Percentiles rank a stretch among this genome's conserved stretches.
phyloP scores from a whole-genome alignment of 2,888 invertebrate genomes.

The Brachyptera putata region DNA sequence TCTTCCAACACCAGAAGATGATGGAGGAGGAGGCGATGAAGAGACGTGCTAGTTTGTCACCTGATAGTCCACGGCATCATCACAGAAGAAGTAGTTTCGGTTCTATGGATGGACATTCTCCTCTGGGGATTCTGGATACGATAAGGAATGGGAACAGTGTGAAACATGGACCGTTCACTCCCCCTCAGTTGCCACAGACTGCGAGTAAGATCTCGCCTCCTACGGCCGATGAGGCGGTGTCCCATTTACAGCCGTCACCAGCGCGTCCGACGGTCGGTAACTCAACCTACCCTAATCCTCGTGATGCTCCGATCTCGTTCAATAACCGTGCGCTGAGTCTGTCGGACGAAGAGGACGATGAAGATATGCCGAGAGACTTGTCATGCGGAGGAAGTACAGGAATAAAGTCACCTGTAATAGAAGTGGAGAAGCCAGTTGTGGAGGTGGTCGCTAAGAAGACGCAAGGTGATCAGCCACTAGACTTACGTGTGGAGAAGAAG shows the following conservation, averaged over 20 bases:
- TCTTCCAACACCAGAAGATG: slow-evolving; percentile 46
- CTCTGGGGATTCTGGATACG: neutral
- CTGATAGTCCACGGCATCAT: slow-evolving; percentile 43
- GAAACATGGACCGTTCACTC: slow-evolving; percentile 10
- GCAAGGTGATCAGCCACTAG: slow-evolving; percentile 65
- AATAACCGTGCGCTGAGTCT: slow-evolving; percentile 5
- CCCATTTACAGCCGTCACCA: slow-evolving; percentile 61
- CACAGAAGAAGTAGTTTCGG: slow-evolving; percentile 9
- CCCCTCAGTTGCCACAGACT: slow-evolving; percentile 14
- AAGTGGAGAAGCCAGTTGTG: slow-evolving; percentile 41
- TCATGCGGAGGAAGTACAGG: slow-evolving; percentile 47
- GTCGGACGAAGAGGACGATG: slow-evolving; percentile 33
- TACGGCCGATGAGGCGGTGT: slow-evolving; percentile 60
- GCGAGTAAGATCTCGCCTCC: slow-evolving; percentile 60
- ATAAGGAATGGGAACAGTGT: slow-evolving; percentile 10
- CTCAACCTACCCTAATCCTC: slow-evolving; percentile 39
- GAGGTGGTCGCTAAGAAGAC: slow-evolving; percentile 45
- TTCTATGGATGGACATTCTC: slow-evolving; percentile 6
- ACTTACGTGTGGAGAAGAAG: slow-evolving; percentile 63
- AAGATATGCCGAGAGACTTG: slow-evolving; percentile 40
- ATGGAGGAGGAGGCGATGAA: slow-evolving; percentile 50
- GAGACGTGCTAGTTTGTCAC: slow-evolving; percentile 52
- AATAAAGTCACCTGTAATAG: slow-evolving; percentile 40
- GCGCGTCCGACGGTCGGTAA: slow-evolving; percentile 51
- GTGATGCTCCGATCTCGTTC: slow-evolving; percentile 34